Evolutionary conservation across 2,888 invertebrate species (phyloP), one percentile per base, ranked within the genome.

Genomic region (Epistrophella euchroma): DNA sequence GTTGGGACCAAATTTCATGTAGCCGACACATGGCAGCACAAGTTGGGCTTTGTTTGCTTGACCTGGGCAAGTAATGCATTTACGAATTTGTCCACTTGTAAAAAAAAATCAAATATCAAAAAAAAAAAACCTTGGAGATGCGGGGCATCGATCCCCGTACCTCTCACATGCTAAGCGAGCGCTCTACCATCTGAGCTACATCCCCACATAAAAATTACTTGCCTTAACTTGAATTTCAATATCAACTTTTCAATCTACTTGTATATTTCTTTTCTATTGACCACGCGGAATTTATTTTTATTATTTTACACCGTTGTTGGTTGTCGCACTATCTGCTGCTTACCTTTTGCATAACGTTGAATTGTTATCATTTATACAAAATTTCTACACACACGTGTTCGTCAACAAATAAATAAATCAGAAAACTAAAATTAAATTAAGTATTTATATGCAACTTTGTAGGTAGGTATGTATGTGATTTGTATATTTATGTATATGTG

Each of bases 181-280:
- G 92, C 92, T 92, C 92, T 92, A 92, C 92, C 92, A 92, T 92
- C 92, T 92, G 92, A 92, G 92, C 92, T 92, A 92, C 92, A 92
- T 91, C 92, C 92, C 92, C 92, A 28, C 45, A 37, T 52, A 37
- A 52, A 68, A 11, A 5, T 13, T 3, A 0, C 6, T 11, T 0
- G 10, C n/a, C 1, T 10, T 35, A 35, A 50, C 19, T 50, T 52
- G 1, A 0, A 0, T 19, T 52, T 52, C 37, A 22, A 3, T 37
- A 13, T 3, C 6, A 6, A 40, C 11, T n/a, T n/a, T n/a, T n/a
- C 22, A 4, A 15, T 9, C 17, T 56, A 37, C 15, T 22, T 43
- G 22, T 2, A 1, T 19, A 11, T 4, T 28, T 2, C 28, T 28
- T 15, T 19, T 7, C 15, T 19, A 15, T 15, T 66, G 35, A 47